phyloP scores from a whole-genome alignment of 1,140 invertebrate species.

The Cherax destructor region DNA sequence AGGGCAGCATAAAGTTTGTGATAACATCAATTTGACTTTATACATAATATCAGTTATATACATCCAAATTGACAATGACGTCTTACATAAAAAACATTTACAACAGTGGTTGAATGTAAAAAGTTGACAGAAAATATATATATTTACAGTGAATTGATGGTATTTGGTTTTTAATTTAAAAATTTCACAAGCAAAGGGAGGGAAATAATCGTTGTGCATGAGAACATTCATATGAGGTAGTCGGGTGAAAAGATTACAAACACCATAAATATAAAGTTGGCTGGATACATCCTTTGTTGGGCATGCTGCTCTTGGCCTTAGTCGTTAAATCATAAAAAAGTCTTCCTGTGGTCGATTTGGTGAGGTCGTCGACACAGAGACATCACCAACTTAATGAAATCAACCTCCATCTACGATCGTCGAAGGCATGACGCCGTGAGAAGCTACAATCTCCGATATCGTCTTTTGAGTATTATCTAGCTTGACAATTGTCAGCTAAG shows the following conservation, averaged over 20 bases:
- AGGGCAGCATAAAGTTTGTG: too few relatives aligned
- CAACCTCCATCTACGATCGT: too few relatives aligned
- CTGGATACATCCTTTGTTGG: neutral
- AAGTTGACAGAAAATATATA: neutral
- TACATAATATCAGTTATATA: neutral
- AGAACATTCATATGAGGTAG: neutral
- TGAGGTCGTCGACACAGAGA: neutral
- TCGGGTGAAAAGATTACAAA: neutral
- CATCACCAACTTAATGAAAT: neutral
- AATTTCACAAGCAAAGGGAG: neutral
- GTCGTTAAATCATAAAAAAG: neutral
- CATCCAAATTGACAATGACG: neutral
- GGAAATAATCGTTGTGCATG: neutral
- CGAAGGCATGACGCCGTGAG: too few relatives aligned
- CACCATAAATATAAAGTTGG: neutral
- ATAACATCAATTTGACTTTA: neutral
- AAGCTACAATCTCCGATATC: too few relatives aligned
- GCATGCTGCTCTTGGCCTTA: neutral
- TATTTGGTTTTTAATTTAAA: neutral
- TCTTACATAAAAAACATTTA: neutral
- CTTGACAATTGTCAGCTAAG: too few relatives aligned
- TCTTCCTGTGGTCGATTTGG: neutral
- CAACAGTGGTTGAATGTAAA: neutral
- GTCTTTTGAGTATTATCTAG: too few relatives aligned
- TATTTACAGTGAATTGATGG: neutral